Evolutionary conservation across 2,888 invertebrate species (phyloP).

Genomic region (Zaprionus bogoriensis): DNA sequence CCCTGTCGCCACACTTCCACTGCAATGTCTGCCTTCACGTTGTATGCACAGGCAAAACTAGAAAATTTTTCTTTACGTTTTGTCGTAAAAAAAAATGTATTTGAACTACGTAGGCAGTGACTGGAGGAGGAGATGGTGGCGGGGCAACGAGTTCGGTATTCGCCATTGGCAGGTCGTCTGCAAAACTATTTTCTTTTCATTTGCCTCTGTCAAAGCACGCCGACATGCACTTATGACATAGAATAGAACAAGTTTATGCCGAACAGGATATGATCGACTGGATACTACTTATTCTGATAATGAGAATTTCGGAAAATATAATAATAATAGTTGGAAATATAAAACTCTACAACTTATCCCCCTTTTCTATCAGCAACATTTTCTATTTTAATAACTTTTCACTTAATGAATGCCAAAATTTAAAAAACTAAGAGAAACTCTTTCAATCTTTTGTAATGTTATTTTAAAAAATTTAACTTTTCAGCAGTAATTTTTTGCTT

Average conservation of each 20-base stretch:
- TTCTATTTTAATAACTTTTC: too few species aligned
- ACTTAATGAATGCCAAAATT: neutral
- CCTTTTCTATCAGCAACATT: too few species aligned
- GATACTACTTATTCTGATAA: too few species aligned
- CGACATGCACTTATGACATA: slow-evolving; percentile 48
- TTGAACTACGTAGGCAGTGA: slow-evolving; percentile 20
- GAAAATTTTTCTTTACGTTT: slow-evolving; percentile 26
- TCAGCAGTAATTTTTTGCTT: too few species aligned
- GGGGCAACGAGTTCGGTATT: slow-evolving; percentile 25
- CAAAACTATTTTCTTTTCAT: slow-evolving; percentile 71
- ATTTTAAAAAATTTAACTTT: too few species aligned
- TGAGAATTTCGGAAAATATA: too few species aligned
- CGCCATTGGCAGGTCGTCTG: slow-evolving; percentile 52
- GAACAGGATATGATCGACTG: too few species aligned
- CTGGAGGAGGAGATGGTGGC: neutral
- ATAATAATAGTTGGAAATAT: too few species aligned
- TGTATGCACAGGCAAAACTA: slow-evolving; percentile 12
- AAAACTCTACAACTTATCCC: too few species aligned
- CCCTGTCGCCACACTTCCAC: neutral
- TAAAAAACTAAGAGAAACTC: too few species aligned
- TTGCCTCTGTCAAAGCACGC: slow-evolving; percentile 34
- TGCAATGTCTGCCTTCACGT: neutral
- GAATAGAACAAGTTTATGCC: slow-evolving; percentile 26
- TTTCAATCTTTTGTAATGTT: too few species aligned
- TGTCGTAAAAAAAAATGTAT: slow-evolving; percentile 31